Conservation (phyloP, 2,888 invertebrate species). For the Cyclophora punctaria region DNA sequence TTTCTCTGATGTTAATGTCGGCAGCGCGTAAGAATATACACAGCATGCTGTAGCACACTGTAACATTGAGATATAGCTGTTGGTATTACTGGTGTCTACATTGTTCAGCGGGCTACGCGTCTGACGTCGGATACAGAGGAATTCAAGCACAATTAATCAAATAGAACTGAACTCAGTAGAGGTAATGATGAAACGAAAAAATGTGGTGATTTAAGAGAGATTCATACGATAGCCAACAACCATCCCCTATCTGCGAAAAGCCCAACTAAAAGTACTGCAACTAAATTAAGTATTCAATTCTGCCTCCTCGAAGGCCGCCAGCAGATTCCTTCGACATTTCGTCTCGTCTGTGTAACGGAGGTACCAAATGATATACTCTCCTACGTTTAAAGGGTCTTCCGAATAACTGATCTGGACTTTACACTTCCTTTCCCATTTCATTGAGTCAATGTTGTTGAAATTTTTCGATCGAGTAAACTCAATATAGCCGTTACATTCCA, state of each 20-base stretch:
- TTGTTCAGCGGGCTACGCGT: no score
- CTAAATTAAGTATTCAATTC: conserved; percentile 1
- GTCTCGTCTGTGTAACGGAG: conserved; percentile 77
- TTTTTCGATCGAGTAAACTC: conserved; percentile 59
- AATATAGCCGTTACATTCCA: conserved; percentile 65
- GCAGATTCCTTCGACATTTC: conserved; percentile 75
- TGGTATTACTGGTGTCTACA: no score
- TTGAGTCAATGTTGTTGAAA: conserved; percentile 47
- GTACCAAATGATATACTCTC: conserved; percentile 76
- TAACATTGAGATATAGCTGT: no score
- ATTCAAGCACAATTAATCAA: no score
- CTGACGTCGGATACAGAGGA: no score
- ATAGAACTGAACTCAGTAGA: no score
- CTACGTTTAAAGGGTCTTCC: conserved; percentile 62
- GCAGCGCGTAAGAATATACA: no score
- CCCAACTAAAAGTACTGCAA: no score
- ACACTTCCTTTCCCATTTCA: conserved; percentile 77
- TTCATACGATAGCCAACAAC: no score
- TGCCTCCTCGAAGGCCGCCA: conserved; percentile 67
- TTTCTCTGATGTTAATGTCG: no score
- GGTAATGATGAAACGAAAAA: conserved; percentile 9
- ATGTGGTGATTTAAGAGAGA: not conserved
- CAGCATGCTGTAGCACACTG: no score
- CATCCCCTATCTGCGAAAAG: no score
- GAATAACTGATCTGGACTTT: conserved; percentile 78